Conservation (phyloP, 2,797 vertebrate species). For the Rhyacichthys aspro region DNA sequence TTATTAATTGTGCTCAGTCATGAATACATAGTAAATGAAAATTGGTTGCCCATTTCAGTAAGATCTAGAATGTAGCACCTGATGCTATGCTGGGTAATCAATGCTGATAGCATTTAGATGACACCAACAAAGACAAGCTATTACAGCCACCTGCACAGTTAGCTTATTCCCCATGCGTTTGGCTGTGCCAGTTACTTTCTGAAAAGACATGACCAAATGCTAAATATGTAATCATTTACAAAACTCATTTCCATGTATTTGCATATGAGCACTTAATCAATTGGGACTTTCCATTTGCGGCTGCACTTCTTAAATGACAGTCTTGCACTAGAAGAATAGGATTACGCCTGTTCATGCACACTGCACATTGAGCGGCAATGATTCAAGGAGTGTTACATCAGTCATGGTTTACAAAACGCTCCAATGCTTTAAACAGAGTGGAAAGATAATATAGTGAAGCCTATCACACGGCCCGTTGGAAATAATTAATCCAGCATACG, state of each 20-base stretch:
- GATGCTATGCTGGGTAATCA: not conserved
- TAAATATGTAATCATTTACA: conserved; percentile 56
- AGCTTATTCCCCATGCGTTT: conserved; percentile 19
- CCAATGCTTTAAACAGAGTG: conserved; percentile 61
- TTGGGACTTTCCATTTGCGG: conserved; percentile 32
- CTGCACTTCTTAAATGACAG: conserved; percentile 39
- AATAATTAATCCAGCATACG: conserved; percentile 63
- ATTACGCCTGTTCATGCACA: conserved; percentile 45
- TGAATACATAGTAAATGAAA: not conserved
- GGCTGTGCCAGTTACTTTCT: conserved; percentile 36
- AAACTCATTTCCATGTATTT: conserved; percentile 44
- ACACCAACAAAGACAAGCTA: conserved; percentile 5
- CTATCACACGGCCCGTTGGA: conserved; percentile 66
- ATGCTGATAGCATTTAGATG: not conserved
- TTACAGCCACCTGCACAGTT: conserved; percentile 13
- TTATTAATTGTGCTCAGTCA: not conserved
- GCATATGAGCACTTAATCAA: conserved; percentile 57
- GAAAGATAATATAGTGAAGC: conserved; percentile 72
- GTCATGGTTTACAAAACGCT: conserved; percentile 60
- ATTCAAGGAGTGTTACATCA: conserved; percentile 62
- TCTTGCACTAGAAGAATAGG: conserved; percentile 48
- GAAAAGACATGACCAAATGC: conserved; percentile 48
- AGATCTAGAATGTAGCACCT: not conserved
- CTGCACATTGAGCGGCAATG: conserved; percentile 61
- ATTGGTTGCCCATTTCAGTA: not conserved